A percentile compares a stretch with the other conserved stretches of the same genome.
These are phyloP conservation scores for Acrocephalus scirpaceus DNA, from an alignment of 2,797 vertebrate genomes.

Conservation along the genomic window DNA sequence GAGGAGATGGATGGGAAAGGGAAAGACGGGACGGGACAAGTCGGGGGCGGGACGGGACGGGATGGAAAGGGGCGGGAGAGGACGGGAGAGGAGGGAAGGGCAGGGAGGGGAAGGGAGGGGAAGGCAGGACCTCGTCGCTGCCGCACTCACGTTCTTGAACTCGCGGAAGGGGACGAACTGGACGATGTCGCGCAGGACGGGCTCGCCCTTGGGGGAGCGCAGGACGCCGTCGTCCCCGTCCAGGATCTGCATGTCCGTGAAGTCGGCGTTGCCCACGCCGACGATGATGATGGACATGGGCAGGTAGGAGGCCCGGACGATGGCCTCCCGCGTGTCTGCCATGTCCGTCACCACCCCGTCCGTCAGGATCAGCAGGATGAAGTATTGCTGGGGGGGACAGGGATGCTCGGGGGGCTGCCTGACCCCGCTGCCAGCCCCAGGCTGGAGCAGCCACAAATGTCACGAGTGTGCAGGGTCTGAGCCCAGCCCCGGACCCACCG, in stretches of 20 bases:
- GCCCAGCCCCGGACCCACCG: slow-evolving; percentile 76
- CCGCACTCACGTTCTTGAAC: slow-evolving; percentile 90
- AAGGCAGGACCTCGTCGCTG: rapidly evolving
- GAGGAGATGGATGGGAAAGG: too few relatives aligned
- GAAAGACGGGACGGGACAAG: neutral
- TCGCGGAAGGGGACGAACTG: slow-evolving; percentile 96
- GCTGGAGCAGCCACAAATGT: rapidly evolving
- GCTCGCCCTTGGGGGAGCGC: slow-evolving; percentile 89
- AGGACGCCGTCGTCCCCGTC: slow-evolving; percentile 90
- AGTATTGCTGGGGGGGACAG: slow-evolving; percentile 82
- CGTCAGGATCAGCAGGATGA: slow-evolving; percentile 94
- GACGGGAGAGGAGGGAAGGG: neutral
- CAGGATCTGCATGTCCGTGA: slow-evolving; percentile 96
- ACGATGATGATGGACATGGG: slow-evolving; percentile 97
- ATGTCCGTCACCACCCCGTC: slow-evolving; percentile 94
- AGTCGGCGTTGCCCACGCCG: slow-evolving; percentile 93
- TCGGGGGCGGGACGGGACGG: neutral
- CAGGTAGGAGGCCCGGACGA: slow-evolving; percentile 90
- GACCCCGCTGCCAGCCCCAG: rapidly evolving
- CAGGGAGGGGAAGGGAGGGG: neutral
- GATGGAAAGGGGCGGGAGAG: neutral
- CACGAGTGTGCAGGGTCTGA: rapidly evolving
- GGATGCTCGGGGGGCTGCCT: neutral
- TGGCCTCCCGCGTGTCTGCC: slow-evolving; percentile 93
- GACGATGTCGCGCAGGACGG: slow-evolving; percentile 91